Conservation (phyloP, 2,888 invertebrate species). For the Julus scandinavius region DNA sequence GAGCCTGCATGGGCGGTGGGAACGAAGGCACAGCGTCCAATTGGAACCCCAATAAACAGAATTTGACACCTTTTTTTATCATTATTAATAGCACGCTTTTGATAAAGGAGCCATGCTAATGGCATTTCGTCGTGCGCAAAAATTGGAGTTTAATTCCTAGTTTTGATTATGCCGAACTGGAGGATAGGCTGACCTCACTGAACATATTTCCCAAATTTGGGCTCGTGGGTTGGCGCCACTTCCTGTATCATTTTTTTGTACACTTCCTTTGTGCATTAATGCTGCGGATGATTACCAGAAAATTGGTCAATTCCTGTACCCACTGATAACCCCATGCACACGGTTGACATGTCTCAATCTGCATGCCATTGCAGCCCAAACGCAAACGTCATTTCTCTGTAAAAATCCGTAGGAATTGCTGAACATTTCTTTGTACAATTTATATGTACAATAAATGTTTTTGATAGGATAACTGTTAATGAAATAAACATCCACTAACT, state of each 20-base stretch:
- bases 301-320: conserved; percentile 43
- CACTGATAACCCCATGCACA: background rate
- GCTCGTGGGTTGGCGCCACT: conserved; percentile 36
- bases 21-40: background rate
- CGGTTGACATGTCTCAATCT: background rate
- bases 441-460: background rate
- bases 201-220: conserved; percentile 35
- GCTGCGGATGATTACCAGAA: conserved; percentile 10
- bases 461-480: too few species aligned
- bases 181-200: background rate
- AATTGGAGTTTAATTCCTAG: background rate
- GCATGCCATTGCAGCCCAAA: background rate
- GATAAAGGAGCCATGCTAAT: background rate
- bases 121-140: background rate
- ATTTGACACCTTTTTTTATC: conserved; percentile 31
- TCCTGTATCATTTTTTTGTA: conserved; percentile 20
- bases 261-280: conserved; percentile 37
- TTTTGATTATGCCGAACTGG: background rate
- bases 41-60: background rate
- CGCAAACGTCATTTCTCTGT: background rate
- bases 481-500: too few species aligned
- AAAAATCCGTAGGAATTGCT: too few species aligned
- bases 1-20: conserved; percentile 22
- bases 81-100: conserved; percentile 43
- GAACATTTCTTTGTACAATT: too few species aligned